Evolutionary conservation across 2,113 vertebrate species (phyloP), one percentile per base, ranked within the genome.

Genomic region (Macquaria ambigua): DNA sequence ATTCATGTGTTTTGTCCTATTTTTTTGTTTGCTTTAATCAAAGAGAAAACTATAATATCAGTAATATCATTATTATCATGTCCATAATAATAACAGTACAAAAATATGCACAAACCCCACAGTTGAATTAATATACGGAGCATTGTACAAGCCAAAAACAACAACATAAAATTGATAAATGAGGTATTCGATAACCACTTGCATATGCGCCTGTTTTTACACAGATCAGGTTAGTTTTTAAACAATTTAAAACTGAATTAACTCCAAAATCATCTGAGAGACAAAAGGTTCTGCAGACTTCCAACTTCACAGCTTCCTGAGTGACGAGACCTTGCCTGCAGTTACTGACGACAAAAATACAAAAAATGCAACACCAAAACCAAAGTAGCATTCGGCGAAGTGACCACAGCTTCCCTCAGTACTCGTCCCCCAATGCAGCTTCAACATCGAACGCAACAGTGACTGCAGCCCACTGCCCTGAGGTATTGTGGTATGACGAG

Each of bases 81-180:
- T 94, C 91, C 87, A 92, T 93, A 93, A 93, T 93, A 93, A 95
- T 93, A 93, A 94, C 93, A 93, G 94, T 96, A 96, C 93, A 95
- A 95, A 96, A 95, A 96, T 95, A 95, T 96, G 94, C 94, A 95
- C 94, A 94, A 94, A 94, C 95, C 94, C 93, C 95, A 96, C 90
- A 92, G 92, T 87, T 93, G 89, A 95, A 94, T 91, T 93, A 94
- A 93, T 95, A 94, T 93, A 94, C 90, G 93, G 92, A 96, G 94
- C 94, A 90, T 93, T 95, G 92, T 95, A 95, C 94, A 95, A 95
- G 93, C 92, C 89, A 94, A 92, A 92, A 94, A 94, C 84, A 94
- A 94, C 84, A 90, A 92, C 93, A 93, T 89, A 93, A 93, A 93
- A 92, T 91, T 90, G 93, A 96, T 94, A 94, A 95, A 95, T 95